Percentiles rank a stretch among this genome's conserved stretches.
Conservation (phyloP, 2,113 vertebrate species). For the Rhadina sibilatrix region DNA sequence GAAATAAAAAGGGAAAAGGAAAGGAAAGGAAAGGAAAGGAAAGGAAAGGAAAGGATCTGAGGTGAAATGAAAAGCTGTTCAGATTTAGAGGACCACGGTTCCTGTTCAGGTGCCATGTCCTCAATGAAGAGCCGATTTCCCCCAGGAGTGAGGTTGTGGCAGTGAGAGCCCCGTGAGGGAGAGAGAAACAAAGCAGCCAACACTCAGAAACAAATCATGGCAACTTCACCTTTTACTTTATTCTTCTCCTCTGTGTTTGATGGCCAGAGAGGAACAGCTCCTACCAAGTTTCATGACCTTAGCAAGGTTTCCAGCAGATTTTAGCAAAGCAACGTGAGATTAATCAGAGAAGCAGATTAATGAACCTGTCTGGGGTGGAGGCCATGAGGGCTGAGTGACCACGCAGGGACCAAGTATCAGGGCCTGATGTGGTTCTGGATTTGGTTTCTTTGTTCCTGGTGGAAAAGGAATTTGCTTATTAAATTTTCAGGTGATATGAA, state of each 20-base stretch:
- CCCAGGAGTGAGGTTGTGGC: neutral
- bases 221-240: neutral
- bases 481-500: slow-evolving; percentile 9
- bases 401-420: neutral
- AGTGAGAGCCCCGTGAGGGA: neutral
- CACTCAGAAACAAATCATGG: neutral
- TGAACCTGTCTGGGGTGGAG: neutral
- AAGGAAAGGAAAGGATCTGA: neutral
- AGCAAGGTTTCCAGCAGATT: neutral
- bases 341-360: neutral
- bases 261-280: neutral
- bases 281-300: neutral
- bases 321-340: neutral
- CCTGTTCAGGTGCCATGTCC: neutral
- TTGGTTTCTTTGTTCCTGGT: neutral
- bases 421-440: neutral
- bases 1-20: rapidly evolving
- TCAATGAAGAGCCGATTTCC: neutral
- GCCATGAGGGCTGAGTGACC: neutral
- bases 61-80: neutral
- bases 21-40: too few relatives aligned
- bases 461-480: neutral
- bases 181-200: neutral
- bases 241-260: neutral
- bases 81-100: neutral